Conservation (phyloP, 2,113 vertebrate genomes). For the Oreotrochilus melanogaster region DNA sequence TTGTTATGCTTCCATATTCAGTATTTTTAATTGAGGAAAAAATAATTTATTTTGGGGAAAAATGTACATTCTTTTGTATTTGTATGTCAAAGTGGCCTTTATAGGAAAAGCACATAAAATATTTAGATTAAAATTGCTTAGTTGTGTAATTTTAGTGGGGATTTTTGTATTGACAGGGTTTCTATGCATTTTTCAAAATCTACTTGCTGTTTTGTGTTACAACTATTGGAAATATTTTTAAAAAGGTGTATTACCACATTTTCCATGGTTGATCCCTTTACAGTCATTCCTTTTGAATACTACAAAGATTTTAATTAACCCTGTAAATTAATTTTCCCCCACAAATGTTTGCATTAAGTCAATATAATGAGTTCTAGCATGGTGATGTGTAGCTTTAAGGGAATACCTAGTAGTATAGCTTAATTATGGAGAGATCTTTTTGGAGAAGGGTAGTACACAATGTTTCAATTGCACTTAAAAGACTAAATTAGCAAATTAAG, state of each 20-base stretch:
- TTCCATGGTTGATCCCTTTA: constrained; percentile 19
- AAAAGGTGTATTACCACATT: background rate
- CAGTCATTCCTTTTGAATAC: constrained; percentile 23
- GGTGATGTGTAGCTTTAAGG: constrained; percentile 34
- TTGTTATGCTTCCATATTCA: constrained; percentile 59
- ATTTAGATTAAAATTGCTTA: constrained; percentile 44
- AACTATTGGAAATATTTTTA: constrained; percentile 54
- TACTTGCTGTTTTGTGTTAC: constrained; percentile 59
- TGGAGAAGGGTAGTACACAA: background rate
- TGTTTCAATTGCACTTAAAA: constrained; percentile 24
- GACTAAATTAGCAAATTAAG: background rate
- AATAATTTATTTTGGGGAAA: constrained; percentile 64
- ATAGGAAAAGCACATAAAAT: constrained; percentile 64
- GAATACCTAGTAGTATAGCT: background rate
- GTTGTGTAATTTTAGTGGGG: constrained; percentile 57
- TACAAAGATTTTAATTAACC: constrained; percentile 41
- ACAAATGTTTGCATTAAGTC: constrained; percentile 13
- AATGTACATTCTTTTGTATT: constrained; percentile 61
- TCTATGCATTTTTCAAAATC: constrained; percentile 67
- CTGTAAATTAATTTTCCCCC: constrained; percentile 49
- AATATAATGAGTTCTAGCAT: constrained; percentile 33
- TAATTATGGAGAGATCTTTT: background rate
- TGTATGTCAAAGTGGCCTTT: constrained; percentile 71
- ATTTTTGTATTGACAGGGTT: constrained; percentile 68
- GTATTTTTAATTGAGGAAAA: constrained; percentile 66